Conservation (phyloP, 2,888 invertebrate species). For the Chorisops tibialis region DNA sequence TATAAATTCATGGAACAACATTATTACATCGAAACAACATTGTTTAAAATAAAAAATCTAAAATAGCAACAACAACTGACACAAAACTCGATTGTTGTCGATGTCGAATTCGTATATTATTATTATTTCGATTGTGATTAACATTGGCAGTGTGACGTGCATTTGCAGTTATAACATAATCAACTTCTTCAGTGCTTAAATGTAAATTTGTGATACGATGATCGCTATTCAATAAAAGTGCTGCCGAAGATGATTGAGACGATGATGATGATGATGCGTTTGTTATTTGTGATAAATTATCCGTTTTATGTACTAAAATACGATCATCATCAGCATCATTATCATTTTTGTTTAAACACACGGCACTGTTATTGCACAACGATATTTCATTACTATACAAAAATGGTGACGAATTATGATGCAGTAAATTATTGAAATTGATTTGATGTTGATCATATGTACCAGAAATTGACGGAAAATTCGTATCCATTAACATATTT, state of each 20-base stretch:
- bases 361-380: conserved; percentile 8
- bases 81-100: conserved; percentile 43
- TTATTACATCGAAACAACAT: neutral
- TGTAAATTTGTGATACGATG: conserved; percentile 18
- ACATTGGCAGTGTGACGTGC: conserved; percentile 41
- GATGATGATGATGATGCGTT: neutral
- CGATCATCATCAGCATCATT: neutral
- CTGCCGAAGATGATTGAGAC: conserved; percentile 13
- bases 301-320: neutral
- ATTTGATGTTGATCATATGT: conserved; percentile 36
- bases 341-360: neutral
- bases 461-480: conserved; percentile 45
- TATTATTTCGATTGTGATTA: conserved; percentile 20
- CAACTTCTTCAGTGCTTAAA: conserved; percentile 37
- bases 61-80: conserved; percentile 50
- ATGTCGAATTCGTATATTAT: conserved; percentile 26
- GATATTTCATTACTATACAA: conserved; percentile 34
- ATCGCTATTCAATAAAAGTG: conserved; percentile 17
- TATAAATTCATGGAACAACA: too few species aligned
- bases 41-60: conserved; percentile 49
- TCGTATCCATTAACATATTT: conserved; percentile 45
- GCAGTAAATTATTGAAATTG: neutral
- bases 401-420: conserved; percentile 25
- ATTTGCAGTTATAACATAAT: conserved; percentile 39
- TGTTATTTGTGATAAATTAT: conserved; percentile 19